Evolutionary conservation across 1,140 invertebrate species (phyloP).

Genomic region (Bradynema listronoti): DNA sequence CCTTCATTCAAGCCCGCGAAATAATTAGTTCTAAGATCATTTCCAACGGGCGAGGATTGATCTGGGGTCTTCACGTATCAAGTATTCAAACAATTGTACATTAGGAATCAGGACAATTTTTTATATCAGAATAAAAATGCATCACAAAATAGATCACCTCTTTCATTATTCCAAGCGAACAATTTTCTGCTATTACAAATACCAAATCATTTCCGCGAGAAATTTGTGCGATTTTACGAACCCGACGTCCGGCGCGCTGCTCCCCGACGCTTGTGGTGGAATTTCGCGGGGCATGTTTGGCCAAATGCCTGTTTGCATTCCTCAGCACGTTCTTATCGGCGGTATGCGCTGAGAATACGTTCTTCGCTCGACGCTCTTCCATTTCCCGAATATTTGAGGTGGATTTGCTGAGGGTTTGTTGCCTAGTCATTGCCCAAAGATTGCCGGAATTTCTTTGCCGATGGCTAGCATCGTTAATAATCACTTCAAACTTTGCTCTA

Average conservation of each 20-base stretch:
- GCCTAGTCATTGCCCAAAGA: too few species aligned
- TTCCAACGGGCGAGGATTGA: too few species aligned
- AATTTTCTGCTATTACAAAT: conserved; percentile 21
- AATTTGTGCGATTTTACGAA: conserved; percentile 7
- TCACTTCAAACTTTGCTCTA: neutral
- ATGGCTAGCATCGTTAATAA: too few species aligned
- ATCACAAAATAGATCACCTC: conserved; percentile 1
- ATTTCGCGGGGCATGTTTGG: neutral
- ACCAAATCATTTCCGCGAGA: conserved; percentile 22
- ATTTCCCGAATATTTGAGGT: neutral
- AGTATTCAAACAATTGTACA: too few species aligned
- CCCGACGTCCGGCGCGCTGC: neutral
- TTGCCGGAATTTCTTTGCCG: too few species aligned
- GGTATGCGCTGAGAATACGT: neutral
- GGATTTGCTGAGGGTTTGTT: neutral
- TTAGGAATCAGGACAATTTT: too few species aligned
- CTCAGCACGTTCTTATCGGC: neutral
- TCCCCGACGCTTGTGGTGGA: neutral
- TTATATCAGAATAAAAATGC: too few species aligned
- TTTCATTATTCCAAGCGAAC: conserved; percentile 31
- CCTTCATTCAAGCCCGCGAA: too few species aligned
- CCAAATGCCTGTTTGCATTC: neutral
- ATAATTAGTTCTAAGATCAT: too few species aligned
- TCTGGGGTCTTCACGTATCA: too few species aligned
- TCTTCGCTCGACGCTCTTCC: neutral